A percentile compares a stretch with the other conserved stretches of the same genome.
phyloP scores from a whole-genome alignment of 2,113 vertebrate genomes.

The Speoplatyrhinus poulsoni region DNA sequence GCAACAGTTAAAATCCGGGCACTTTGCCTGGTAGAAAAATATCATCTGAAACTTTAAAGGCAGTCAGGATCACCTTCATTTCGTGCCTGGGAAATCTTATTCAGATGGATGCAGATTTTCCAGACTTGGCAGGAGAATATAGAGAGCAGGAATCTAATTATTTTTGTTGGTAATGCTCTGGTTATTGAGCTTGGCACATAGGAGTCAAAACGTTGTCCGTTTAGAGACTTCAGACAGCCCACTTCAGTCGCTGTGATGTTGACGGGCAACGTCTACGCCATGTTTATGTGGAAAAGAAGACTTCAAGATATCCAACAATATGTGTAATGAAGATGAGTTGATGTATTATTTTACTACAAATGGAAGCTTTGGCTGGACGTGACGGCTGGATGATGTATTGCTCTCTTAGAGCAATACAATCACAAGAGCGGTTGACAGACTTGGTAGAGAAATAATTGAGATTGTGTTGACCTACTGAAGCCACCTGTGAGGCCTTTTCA shows the following conservation, averaged over 20 bases:
- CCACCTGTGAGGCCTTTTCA: constrained; percentile 48
- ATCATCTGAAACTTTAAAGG: constrained; percentile 35
- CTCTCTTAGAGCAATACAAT: constrained; percentile 32
- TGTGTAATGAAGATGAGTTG: constrained; percentile 39
- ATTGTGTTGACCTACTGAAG: constrained; percentile 52
- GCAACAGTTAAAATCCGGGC: constrained; percentile 35
- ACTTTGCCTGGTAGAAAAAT: constrained; percentile 14
- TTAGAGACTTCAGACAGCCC: constrained; percentile 47
- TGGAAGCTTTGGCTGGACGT: constrained; percentile 45
- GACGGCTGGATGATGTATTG: constrained; percentile 51
- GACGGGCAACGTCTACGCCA: constrained; percentile 40
- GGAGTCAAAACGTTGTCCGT: constrained; percentile 46
- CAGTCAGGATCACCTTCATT: constrained; percentile 49
- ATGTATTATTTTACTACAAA: constrained; percentile 51
- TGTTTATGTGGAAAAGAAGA: constrained; percentile 39
- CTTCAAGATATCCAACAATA: constrained; percentile 37
- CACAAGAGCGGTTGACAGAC: constrained; percentile 26
- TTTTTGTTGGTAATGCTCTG: constrained; percentile 37
- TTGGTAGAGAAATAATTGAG: constrained; percentile 53
- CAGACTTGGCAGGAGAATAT: constrained; percentile 25
- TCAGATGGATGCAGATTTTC: constrained; percentile 13
- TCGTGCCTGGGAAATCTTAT: constrained; percentile 33
- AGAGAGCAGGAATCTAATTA: constrained; percentile 32
- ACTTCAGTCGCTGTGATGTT: constrained; percentile 32
- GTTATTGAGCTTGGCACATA: constrained; percentile 50